Conservation (phyloP, 2,888 invertebrate species). For the Micropterix aruncella region DNA sequence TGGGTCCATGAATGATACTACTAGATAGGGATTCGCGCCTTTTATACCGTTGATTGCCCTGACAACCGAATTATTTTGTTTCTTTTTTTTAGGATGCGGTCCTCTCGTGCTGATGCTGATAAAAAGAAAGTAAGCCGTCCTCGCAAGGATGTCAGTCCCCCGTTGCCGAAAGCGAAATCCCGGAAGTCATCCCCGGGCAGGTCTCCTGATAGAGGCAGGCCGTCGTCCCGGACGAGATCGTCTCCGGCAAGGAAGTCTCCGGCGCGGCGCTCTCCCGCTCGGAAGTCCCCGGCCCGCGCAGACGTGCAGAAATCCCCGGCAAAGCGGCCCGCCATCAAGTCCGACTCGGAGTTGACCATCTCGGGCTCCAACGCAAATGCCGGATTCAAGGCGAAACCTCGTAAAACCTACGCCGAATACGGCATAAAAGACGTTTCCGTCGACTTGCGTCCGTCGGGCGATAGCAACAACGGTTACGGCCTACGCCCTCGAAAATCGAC, state of each 20-base stretch:
- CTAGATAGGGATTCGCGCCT: no score
- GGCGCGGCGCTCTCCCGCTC: conserved; percentile 23
- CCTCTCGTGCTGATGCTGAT: background rate
- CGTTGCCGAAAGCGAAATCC: background rate
- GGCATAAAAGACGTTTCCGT: background rate
- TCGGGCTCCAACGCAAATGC: no score
- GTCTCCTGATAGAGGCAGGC: background rate
- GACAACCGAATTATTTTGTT: no score
- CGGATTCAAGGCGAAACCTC: background rate
- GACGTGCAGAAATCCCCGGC: conserved; percentile 22
- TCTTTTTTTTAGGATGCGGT: background rate
- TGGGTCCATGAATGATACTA: no score
- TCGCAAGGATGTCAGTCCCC: background rate
- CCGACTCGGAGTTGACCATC: conserved; percentile 11
- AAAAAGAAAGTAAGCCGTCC: background rate
- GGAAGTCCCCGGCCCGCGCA: conserved; percentile 30
- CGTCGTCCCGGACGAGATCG: conserved; percentile 18
- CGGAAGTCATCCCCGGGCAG: background rate
- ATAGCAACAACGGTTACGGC: background rate
- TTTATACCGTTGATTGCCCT: no score
- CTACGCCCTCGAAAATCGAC: background rate
- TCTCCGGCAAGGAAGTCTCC: conserved; percentile 31
- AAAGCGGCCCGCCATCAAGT: conserved; percentile 22
- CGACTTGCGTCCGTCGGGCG: background rate
- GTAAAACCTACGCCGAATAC: background rate